phyloP scores from a whole-genome alignment of 1,140 invertebrate genomes.

The Yoshiicerus persimilis region DNA sequence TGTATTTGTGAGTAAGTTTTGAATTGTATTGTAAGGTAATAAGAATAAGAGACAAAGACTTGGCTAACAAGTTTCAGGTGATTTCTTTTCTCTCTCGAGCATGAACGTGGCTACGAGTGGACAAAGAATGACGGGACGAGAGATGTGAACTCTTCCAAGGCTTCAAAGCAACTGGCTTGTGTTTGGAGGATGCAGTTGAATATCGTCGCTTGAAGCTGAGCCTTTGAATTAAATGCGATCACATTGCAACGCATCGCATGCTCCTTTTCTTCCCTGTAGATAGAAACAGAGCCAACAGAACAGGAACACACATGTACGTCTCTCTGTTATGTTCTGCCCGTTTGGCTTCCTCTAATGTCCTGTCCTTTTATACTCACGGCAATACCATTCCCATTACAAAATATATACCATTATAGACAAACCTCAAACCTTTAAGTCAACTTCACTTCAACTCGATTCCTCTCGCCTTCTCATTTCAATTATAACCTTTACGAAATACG shows the following conservation, averaged over 20 bases:
- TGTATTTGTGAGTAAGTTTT: neutral
- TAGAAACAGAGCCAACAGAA: neutral
- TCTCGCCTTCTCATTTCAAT: too few relatives aligned
- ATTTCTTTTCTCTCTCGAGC: neutral
- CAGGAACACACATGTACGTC: neutral
- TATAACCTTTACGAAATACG: too few relatives aligned
- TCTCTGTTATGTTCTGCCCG: neutral
- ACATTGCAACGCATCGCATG: neutral
- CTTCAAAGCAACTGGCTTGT: neutral
- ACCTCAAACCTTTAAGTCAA: neutral
- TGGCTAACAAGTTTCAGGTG: neutral
- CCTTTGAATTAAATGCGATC: neutral
- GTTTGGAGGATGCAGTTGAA: neutral
- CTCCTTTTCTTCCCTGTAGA: neutral
- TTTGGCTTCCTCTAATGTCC: neutral
- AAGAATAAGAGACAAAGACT: neutral
- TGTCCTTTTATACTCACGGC: neutral
- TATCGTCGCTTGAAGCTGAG: neutral
- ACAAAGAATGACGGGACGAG: neutral
- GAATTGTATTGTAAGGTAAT: neutral
- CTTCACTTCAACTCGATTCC: neutral
- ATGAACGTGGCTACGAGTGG: neutral
- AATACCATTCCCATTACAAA: neutral
- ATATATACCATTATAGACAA: neutral
- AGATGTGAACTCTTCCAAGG: conserved; percentile 7